These are phyloP conservation scores for Euplexia lucipara DNA, from an alignment of 2,888 invertebrate genomes.

Conservation along the genomic window DNA sequence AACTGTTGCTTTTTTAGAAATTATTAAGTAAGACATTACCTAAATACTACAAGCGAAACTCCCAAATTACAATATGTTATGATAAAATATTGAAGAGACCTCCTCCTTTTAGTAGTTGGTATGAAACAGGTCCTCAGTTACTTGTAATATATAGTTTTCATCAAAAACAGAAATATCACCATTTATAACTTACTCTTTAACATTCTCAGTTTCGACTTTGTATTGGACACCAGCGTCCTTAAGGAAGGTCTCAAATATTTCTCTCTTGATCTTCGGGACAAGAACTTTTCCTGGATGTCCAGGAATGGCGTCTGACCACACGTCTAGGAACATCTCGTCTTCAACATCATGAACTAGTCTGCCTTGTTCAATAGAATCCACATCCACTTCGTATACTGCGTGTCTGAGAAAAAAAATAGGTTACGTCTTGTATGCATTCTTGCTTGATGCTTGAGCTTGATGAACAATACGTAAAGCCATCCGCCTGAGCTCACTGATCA, in stretches of 20 bases:
- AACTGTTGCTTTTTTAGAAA: too few relatives aligned
- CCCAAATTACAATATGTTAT: too few relatives aligned
- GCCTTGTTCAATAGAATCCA: constrained; percentile 68
- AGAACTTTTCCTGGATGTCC: constrained; percentile 71
- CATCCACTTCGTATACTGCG: constrained; percentile 74
- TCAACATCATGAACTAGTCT: constrained; percentile 69
- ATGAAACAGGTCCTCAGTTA: too few relatives aligned
- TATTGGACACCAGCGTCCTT: constrained; percentile 66
- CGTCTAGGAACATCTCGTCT: constrained; percentile 68
- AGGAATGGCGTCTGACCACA: constrained; percentile 74
- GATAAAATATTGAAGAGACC: too few relatives aligned
- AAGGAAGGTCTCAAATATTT: constrained; percentile 69
- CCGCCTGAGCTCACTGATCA: too few relatives aligned
- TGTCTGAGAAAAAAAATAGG: constrained; percentile 67
- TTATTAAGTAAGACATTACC: too few relatives aligned
- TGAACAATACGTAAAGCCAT: too few relatives aligned
- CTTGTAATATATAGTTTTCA: background rate
- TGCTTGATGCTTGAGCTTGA: too few relatives aligned
- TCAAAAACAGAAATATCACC: background rate
- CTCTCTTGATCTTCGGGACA: constrained; percentile 68
- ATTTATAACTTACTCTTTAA: constrained; percentile 76
- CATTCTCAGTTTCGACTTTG: constrained; percentile 72
- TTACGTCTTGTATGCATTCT: too few relatives aligned
- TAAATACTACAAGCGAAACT: too few relatives aligned
- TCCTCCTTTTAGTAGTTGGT: too few relatives aligned